Evolutionary conservation across 2,113 vertebrate genomes (phyloP), one percentile per base, ranked within the genome.

Genomic region (Gopherus evgoodei): DNA sequence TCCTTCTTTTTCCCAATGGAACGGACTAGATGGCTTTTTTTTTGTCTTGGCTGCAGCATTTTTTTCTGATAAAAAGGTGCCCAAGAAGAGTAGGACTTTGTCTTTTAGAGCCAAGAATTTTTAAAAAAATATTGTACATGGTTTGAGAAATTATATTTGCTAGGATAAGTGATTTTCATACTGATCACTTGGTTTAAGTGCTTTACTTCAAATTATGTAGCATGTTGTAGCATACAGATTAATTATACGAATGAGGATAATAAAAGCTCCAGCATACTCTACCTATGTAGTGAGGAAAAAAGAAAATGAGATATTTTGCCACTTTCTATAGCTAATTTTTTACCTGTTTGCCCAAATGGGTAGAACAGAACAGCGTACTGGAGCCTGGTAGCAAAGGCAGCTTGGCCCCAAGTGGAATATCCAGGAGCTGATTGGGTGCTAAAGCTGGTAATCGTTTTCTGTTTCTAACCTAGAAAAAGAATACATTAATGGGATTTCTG

Each of bases 321-420:
- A 25, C 75, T 44, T 76, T 25, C 11, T 25, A 4, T 44, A 44
- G 11, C 11, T 4, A 76, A 13, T 35, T 13, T 25, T 81, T 95
- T 95, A 98, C 97, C 96, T 96, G 97, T 88, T 97, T 95, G 86
- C 89, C 93, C 86, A 97, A 82, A 29, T 90, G 96, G 9, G 94
- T 97, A 4, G 96, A 97, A n/a, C 94, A 97, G 86, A 81, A 96
- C 16, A 96, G 29, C 50, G 94, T 90, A 4, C 96, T 88, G 79
- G 94, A 95, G 81, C 96, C 97, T 5, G 97, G 97, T 78, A 98
- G 96, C 91, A 97, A 9, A 62, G 96, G 97, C 47, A 97, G 86
- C 76, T 97, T 98, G 83, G 94, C 95, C 42, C 96, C 96, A 6
- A 97, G 95, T 29, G 97, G 97, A 53, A 97, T 90, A 83, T 97